A percentile compares a stretch with the other conserved stretches of the same genome.
These are phyloP conservation scores for Drosophila murphyi DNA, from an alignment of 1,140 invertebrate genomes.

Conservation along the genomic window DNA sequence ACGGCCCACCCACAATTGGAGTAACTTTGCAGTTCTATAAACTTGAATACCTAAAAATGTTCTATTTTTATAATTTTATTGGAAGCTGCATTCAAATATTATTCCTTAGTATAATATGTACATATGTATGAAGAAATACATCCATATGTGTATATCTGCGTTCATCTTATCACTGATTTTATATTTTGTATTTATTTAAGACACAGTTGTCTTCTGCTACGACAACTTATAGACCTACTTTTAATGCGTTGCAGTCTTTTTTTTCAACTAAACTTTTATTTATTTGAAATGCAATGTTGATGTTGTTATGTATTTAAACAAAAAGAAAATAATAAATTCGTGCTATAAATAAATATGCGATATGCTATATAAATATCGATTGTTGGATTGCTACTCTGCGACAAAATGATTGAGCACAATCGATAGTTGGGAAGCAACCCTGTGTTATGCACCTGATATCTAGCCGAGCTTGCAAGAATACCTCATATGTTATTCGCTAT, in stretches of 20 bases:
- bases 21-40: background rate
- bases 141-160: conserved; percentile 1
- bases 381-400: background rate
- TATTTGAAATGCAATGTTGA: conserved; percentile 45
- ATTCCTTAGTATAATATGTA: background rate
- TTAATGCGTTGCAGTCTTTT: conserved; percentile 32
- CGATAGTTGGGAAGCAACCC: conserved; percentile 12
- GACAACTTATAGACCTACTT: conserved; percentile 37
- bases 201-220: background rate
- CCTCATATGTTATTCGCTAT: background rate
- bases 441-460: conserved; percentile 2
- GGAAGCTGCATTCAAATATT: background rate
- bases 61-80: background rate
- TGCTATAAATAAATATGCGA: conserved; percentile 62
- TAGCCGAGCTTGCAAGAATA: background rate
- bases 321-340: conserved; percentile 74
- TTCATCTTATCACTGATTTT: conserved; percentile 17
- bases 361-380: conserved; percentile 35
- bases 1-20: background rate
- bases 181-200: no score
- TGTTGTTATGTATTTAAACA: conserved; percentile 54
- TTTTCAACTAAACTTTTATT: conserved; percentile 13
- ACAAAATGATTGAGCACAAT: conserved; percentile 12
- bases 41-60: background rate
- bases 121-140: background rate